Conservation (phyloP, 2,888 invertebrate genomes). For the Athrips mouffetella region DNA sequence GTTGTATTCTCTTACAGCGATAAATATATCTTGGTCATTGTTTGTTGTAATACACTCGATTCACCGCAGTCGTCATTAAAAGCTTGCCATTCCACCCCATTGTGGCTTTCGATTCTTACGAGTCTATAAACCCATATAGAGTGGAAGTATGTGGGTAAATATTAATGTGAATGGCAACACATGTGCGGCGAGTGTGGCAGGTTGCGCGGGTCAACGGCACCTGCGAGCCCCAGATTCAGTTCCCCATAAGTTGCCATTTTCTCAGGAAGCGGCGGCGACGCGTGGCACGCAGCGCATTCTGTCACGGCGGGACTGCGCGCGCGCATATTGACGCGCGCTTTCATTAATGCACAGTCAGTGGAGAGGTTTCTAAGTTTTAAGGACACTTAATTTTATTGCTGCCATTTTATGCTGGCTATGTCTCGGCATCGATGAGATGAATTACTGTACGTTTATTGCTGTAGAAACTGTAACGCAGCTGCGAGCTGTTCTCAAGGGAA, state of each 20-base stretch:
- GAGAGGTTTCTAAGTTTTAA: constrained; percentile 48
- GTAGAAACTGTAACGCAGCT: constrained; percentile 25
- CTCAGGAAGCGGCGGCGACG: constrained; percentile 62
- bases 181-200: constrained; percentile 57
- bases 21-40: constrained; percentile 16
- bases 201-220: constrained; percentile 69
- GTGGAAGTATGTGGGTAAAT: constrained; percentile 54
- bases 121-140: constrained; percentile 54
- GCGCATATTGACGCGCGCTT: constrained; percentile 67
- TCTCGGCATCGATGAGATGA: constrained; percentile 37
- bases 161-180: constrained; percentile 63
- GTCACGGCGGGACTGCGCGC: constrained; percentile 65
- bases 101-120: constrained; percentile 50
- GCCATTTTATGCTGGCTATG: constrained; percentile 41
- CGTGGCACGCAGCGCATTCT: constrained; percentile 60
- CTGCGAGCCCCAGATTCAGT: constrained; percentile 69
- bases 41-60: constrained; percentile 31
- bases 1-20: neutral
- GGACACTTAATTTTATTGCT: constrained; percentile 49
- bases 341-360: constrained; percentile 66
- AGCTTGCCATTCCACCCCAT: constrained; percentile 41
- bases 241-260: constrained; percentile 76
- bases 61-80: constrained; percentile 41
- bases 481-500: constrained; percentile 6
- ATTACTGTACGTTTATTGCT: constrained; percentile 35